phyloP scores from a whole-genome alignment of 1,140 invertebrate species.

The Aphis craccivora region DNA sequence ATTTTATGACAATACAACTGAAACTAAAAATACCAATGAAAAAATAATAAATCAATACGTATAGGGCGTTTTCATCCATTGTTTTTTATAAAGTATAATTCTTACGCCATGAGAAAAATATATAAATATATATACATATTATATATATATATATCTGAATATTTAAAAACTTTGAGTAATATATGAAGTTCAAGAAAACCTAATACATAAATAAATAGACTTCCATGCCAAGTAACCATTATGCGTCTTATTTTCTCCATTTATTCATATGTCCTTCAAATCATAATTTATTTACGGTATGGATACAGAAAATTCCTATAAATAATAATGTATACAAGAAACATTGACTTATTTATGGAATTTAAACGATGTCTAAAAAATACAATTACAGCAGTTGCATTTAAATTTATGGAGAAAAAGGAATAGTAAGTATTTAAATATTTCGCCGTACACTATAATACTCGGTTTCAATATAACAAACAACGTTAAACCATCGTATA shows the following conservation, averaged over 20 bases:
- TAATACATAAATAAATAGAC: slow-evolving; percentile 13
- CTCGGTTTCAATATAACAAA: neutral
- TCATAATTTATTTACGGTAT: neutral
- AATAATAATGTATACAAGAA: neutral
- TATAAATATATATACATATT: no score
- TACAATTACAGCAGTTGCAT: neutral
- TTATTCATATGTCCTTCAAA: neutral
- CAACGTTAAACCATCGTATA: neutral
- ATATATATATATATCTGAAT: neutral
- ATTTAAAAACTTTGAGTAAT: slow-evolving; percentile 10
- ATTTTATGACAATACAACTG: neutral
- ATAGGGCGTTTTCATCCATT: neutral
- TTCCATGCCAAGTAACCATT: neutral
- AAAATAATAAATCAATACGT: slow-evolving; percentile 6
- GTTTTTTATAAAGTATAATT: neutral
- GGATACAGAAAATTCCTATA: neutral
- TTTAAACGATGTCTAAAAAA: neutral
- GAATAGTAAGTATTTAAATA: neutral
- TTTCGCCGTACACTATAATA: neutral
- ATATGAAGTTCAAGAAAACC: neutral
- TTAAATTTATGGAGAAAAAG: neutral
- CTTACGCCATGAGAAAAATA: neutral
- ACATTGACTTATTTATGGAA: neutral
- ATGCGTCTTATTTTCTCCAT: neutral
- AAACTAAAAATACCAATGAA: slow-evolving; percentile 11